phyloP scores from a whole-genome alignment of 2,888 invertebrate genomes.

The Thelaira solivaga region DNA sequence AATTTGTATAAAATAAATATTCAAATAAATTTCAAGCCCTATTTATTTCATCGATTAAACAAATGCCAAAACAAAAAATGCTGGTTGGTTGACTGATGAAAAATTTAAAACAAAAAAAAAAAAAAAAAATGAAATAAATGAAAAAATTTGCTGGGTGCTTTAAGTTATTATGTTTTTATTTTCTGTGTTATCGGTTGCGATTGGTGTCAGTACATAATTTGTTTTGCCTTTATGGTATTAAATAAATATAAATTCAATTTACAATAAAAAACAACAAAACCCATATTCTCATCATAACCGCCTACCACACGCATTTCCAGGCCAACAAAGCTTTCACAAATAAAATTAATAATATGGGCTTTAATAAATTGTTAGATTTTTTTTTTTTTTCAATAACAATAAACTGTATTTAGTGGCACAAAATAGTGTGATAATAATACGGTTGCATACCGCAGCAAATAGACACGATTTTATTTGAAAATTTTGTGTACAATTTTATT shows the following conservation, averaged over 20 bases:
- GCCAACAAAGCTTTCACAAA: not conserved
- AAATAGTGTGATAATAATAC: not conserved
- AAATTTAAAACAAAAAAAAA: no score
- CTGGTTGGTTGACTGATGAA: slow-evolving; percentile 20
- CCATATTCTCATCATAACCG: no score
- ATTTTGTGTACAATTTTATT: not conserved
- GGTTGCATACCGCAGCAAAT: no score
- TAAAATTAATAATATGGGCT: slow-evolving; percentile 26
- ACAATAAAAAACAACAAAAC: not conserved
- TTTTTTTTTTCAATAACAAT: not conserved
- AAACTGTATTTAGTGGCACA: slow-evolving; percentile 12
- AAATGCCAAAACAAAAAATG: slow-evolving; percentile 21
- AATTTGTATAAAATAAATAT: not conserved
- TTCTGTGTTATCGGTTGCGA: not conserved
- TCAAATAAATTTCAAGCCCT: slow-evolving; percentile 22
- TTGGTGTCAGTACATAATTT: slow-evolving; percentile 1
- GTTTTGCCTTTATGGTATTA: not conserved
- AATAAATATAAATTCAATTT: slow-evolving; percentile 19
- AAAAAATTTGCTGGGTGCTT: not conserved
- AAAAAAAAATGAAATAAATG: no score
- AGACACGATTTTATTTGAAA: not conserved
- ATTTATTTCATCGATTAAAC: slow-evolving; percentile 30
- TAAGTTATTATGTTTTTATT: not conserved
- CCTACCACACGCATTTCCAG: not conserved
- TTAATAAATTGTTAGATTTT: slow-evolving; percentile 8